Evolutionary conservation across 2,888 invertebrate genomes (phyloP), one percentile per base, ranked within the genome.

Genomic region (Prosopocoilus inquinatus): DNA sequence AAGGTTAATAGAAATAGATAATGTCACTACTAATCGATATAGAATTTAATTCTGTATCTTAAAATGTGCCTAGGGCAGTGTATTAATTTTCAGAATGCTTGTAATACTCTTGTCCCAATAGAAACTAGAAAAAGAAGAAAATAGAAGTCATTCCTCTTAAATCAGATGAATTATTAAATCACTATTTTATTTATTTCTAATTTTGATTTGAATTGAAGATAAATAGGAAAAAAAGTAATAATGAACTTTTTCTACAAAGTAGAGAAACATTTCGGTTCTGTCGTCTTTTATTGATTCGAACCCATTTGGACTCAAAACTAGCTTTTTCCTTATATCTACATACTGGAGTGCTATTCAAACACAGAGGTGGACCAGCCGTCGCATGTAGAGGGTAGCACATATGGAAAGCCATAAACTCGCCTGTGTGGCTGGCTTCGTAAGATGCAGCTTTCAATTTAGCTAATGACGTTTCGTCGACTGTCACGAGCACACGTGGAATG

Each of bases 361-460:
- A 76, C 62, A 66, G 50, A 65, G 61, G 63, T 61, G 56, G 67
- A 51, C 69, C 76, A 72, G 62, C 48, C 59, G 56, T 54, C 63
- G 47, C 49, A 33, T 66, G 53, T 50, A 33, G 28, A 45, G 45
- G 58, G 54, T 58, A 58, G 47, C 67, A 63, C 70, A 66, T 63
- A 61, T 62, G 55, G 44, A 53, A 56, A 46, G 47, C 16, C 47
- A 51, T 60, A 52, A 47, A 52, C 55, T 43, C 52, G 59, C 45
- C 59, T 67, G 75, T 69, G 43, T 71, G 58, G 58, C 70, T 72
- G 71, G 71, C 70, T 64, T 64, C 68, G 70, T 72, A 75, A 76
- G 75, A 76, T 77, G 77, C 76, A 75, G 75, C 77, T 76, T 76
- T 77, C 77, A 76, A 77, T 77, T 77, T 77, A 71, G 75, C 77